These are phyloP conservation scores for Chelidonichthys spinosus DNA, from an alignment of 2,797 vertebrate genomes.

Conservation along the genomic window DNA sequence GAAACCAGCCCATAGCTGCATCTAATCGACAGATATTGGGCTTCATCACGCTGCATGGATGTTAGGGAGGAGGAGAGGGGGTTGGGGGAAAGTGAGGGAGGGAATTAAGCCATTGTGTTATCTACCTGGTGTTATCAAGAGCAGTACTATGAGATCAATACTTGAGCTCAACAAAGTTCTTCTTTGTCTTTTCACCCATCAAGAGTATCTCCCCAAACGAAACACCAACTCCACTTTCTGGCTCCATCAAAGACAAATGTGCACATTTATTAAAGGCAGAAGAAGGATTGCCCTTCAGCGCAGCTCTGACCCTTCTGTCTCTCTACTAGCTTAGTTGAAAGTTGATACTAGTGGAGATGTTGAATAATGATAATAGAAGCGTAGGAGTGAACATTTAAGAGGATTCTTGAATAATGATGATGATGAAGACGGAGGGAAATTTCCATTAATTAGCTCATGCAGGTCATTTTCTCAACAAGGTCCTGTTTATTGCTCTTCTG, in stretches of 20 bases:
- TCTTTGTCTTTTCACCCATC: constrained; percentile 4
- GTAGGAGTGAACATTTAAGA: constrained; percentile 53
- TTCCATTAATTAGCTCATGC: constrained; percentile 60
- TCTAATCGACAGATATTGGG: constrained; percentile 76
- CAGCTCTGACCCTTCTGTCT: constrained; percentile 42
- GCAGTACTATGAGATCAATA: constrained; percentile 48
- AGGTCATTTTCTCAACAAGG: constrained; percentile 66
- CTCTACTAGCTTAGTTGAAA: constrained; percentile 2
- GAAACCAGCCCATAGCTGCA: constrained; percentile 25
- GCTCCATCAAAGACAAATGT: constrained; percentile 43
- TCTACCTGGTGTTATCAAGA: constrained; percentile 62
- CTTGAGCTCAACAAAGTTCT: not conserved
- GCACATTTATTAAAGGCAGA: constrained; percentile 22
- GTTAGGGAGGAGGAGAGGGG: constrained; percentile 47
- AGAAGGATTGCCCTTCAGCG: constrained; percentile 5
- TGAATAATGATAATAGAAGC: constrained; percentile 44
- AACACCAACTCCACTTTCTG: constrained; percentile 13
- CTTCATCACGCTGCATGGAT: constrained; percentile 61
- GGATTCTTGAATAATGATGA: constrained; percentile 50
- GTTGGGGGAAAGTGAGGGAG: constrained; percentile 31
- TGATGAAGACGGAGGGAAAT: constrained; percentile 53
- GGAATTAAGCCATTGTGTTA: constrained; percentile 52
- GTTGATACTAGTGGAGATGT: constrained; percentile 26
- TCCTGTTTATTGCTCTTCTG: constrained; percentile 47
- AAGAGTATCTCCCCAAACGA: not conserved